Conservation (phyloP, 2,113 vertebrate genomes). For the Cololabis saira region DNA sequence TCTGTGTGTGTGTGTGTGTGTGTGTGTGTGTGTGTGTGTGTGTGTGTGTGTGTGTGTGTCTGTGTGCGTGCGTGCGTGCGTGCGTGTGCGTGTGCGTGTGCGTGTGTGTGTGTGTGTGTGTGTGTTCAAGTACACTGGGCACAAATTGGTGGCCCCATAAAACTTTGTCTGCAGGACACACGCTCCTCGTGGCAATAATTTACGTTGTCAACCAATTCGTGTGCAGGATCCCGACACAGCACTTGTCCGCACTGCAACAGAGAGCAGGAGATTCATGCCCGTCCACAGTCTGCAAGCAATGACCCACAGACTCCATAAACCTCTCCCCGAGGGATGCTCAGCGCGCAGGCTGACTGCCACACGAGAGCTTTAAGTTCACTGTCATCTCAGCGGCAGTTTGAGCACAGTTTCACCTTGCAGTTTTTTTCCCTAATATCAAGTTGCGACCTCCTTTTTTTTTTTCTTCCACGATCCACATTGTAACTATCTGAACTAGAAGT, state of each 20-base stretch:
- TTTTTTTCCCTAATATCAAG: conserved; percentile 1
- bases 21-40: neutral
- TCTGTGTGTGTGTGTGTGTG: conserved; percentile 37
- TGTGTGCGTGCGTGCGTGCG: conserved; percentile 31
- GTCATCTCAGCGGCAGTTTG: conserved; percentile 6
- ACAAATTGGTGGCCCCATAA: conserved; percentile 64
- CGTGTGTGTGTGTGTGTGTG: neutral
- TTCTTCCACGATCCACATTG: conserved; percentile 1
- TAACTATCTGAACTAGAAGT: conserved; percentile 1
- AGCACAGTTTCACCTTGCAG: conserved; percentile 29
- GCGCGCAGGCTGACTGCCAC: neutral
- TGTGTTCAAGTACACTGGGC: conserved; percentile 42
- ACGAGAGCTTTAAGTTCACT: conserved; percentile 19
- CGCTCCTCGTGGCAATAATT: conserved; percentile 48
- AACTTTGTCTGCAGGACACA: conserved; percentile 58
- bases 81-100: conserved; percentile 15
- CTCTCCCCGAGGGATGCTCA: conserved; percentile 11
- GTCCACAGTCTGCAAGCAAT: conserved; percentile 21
- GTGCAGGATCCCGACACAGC: conserved; percentile 22
- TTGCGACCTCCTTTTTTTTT: conserved; percentile 8
- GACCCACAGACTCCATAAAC: conserved; percentile 40
- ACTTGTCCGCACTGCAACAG: conserved; percentile 34
- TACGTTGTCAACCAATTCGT: conserved; percentile 40
- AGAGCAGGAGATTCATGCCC: conserved; percentile 44
- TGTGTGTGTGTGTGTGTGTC: conserved; percentile 10